Base-by-base conservation (phyloP, 2,888 invertebrate species). In the Psylliodes chrysocephalus region DNA sequence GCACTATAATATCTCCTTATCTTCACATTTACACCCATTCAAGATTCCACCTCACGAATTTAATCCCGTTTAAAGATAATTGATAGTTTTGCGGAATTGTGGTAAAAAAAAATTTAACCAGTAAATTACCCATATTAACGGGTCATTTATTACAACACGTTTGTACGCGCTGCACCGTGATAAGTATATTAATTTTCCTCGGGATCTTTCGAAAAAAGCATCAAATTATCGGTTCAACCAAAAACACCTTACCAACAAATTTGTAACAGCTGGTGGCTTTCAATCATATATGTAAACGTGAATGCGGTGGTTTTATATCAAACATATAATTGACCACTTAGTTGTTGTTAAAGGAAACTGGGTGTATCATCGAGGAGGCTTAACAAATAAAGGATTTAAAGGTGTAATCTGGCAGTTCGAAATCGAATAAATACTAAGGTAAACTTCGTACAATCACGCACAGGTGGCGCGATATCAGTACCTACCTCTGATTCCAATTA, bases 61-160 rank as follows among this genome's bases (percentile, higher is more conserved):
- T 57, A 33, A 47, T 57, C 46, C 56, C 47, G 46, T 47, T 47
- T 38, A 46, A 42, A 47, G 25, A 22, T 64, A 64, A 64, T 64
- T 64, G 64, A 64, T 59, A 64, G 64, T 54, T 64, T 15, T 22
- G 22, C 44, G 47, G 44, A 42, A 54, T 60, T 55, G 60, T 49
- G 44, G 42, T 51, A 28, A 51, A 54, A 51, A 54, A 60, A 60
- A 57, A 46, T 12, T 55, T 22, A 47, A 64, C 54, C 35, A 35
- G 18, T 46, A 57, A 65, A 65, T 66, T 66, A 66, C 64, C 15
- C 44, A 61, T 57, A 69, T 73, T 72, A 73, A 67, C 70, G 64
- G 66, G 63, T 67, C 64, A 70, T 73, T 72, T 73, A 73, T 74
- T 67, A 71, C 53, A 63, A 67, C 65, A 69, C 64, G 67, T 66